Base-by-base conservation (phyloP, 2,113 vertebrate species). In the Fregetta grallaria region DNA sequence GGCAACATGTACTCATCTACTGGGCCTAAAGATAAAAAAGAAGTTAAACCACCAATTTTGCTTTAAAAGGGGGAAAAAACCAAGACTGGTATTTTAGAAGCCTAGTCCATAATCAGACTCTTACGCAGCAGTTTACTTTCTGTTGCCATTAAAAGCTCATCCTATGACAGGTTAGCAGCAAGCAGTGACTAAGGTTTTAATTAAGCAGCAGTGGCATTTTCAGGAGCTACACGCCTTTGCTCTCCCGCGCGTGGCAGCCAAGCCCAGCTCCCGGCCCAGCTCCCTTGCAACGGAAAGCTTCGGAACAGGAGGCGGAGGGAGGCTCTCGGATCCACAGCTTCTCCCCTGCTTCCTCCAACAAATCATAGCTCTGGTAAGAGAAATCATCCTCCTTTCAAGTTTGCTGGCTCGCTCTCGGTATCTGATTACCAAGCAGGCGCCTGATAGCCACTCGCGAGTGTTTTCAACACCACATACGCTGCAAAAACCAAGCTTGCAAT, bases 1-100 rank as follows among this genome's bases (percentile, higher is more conserved):
- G 99, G 99, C 91, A 99, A 98, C 98, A 99, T 99, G 97, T 99
- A 99, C 97, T 99, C 99, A 67, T 99, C 99, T 85, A 99, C 99
- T 0, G 99, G 99, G 92, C 99, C 99, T 99, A 91, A 4, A 38
- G 78, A 68, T 21, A 84, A 68, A 49, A 61, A 65, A 34, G 1
- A 8, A 27, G 67, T 78, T 70, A 88, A 78, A 47, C 1, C 22
- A 29, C 15, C 1, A 10, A 10, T 38, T 38, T 19, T 29, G 30
- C 26, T 58, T 58, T 32, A 25, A 32, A 12, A 5, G 0, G 3
- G 10, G 1, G 15, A 18, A n/a, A 34, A 52, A 47, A 17, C 19
- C 1, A 22, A 6, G 19, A 22, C 13, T 6, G 14, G 9, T 29
- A 6, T 23, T 34, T 36, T 6, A 16, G 49, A 56, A 36, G 17